A percentile compares a stretch with the other conserved stretches of the same genome.
Evolutionary conservation across 2,888 invertebrate genomes (phyloP).

Genomic region (Cephus runcator): DNA sequence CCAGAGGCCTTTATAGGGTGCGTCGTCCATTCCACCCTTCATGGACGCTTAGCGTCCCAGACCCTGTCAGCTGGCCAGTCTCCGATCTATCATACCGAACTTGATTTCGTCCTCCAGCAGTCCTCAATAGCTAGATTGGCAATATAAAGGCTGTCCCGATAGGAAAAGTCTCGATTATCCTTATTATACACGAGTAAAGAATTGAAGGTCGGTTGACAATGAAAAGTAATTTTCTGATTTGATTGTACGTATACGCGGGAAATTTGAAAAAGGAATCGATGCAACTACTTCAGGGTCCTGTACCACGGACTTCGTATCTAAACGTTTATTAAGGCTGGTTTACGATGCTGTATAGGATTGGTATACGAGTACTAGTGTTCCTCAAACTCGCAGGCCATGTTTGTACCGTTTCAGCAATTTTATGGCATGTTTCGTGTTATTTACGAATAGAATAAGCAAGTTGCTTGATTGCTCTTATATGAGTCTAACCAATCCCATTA

Average conservation of each 20-base stretch:
- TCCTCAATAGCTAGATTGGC: constrained; percentile 51
- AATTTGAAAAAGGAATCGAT: neutral
- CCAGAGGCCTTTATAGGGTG: constrained; percentile 37
- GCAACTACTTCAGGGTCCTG: neutral
- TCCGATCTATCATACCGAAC: constrained; percentile 63
- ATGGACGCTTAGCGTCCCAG: constrained; percentile 25
- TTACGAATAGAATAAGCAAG: constrained; percentile 29
- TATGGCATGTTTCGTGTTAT: constrained; percentile 40
- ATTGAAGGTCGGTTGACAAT: neutral
- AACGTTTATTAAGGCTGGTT: constrained; percentile 21
- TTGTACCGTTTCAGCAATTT: constrained; percentile 42
- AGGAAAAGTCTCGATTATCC: neutral
- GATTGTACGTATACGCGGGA: neutral
- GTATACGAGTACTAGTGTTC: constrained; percentile 16
- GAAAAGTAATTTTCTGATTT: neutral
- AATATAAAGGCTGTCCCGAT: constrained; percentile 20
- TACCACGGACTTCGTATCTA: neutral
- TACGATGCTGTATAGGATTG: constrained; percentile 27
- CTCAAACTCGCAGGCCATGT: constrained; percentile 18
- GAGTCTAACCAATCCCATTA: constrained; percentile 5
- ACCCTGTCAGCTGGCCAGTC: constrained; percentile 52
- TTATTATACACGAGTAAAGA: neutral
- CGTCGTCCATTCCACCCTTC: constrained; percentile 36
- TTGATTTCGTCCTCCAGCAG: constrained; percentile 57
- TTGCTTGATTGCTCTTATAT: constrained; percentile 26